Conservation (phyloP, 2,113 vertebrate genomes). For the Aptenodytes forsteri region DNA sequence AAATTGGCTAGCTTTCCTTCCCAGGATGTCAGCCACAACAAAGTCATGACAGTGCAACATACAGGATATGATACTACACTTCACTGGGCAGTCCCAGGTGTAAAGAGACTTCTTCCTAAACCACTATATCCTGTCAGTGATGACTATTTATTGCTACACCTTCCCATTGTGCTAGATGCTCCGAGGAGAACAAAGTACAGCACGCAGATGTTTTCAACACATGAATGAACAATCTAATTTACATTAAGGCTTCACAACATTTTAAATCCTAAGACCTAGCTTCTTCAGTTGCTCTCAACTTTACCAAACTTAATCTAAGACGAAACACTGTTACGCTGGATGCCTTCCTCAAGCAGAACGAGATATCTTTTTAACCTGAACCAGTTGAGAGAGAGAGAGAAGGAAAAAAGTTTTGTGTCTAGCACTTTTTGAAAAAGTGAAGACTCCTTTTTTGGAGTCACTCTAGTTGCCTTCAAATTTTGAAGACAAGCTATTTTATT, state of each 20-base stretch:
- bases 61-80: background rate
- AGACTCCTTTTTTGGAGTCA: background rate
- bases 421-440: background rate
- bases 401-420: background rate
- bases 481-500: background rate
- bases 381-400: background rate
- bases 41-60: background rate
- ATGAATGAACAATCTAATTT: background rate
- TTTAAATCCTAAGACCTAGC: background rate
- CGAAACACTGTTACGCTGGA: background rate
- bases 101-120: background rate
- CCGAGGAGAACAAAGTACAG: background rate
- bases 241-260: background rate
- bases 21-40: background rate
- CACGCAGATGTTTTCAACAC: background rate
- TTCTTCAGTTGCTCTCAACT: background rate
- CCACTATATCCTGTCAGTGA: background rate
- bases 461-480: background rate
- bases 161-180: background rate
- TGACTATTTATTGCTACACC: background rate
- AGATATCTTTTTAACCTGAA: background rate
- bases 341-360: background rate
- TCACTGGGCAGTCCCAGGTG: background rate
- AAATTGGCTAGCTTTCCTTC: background rate
- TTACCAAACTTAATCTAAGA: background rate